Evolutionary conservation across 1,140 invertebrate species (phyloP).

Genomic region (Drosophila triauraria): DNA sequence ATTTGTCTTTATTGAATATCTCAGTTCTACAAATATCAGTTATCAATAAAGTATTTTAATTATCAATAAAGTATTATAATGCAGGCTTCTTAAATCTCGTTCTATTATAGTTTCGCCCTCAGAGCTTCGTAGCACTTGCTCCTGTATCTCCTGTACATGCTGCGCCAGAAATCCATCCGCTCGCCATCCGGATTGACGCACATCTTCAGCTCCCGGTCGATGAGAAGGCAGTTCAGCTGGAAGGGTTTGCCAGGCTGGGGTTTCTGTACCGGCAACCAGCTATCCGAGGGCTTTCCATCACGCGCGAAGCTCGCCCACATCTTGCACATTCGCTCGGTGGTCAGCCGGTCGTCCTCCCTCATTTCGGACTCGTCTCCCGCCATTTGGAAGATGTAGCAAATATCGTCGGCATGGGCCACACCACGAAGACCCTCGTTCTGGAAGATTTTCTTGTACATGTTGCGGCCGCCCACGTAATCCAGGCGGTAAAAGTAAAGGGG

Average conservation of each 20-base stretch:
- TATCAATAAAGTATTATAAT: not conserved
- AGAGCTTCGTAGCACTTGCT: conserved; percentile 39
- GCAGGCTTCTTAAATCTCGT: not conserved
- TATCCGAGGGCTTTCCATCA: conserved; percentile 78
- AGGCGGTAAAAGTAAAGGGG: conserved; percentile 86
- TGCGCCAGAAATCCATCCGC: conserved; percentile 84
- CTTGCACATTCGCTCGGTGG: conserved; percentile 86
- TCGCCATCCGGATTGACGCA: conserved; percentile 75
- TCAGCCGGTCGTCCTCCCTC: conserved; percentile 84
- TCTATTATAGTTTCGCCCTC: conserved; percentile 61
- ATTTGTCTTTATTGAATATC: not conserved
- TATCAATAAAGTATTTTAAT: not conserved
- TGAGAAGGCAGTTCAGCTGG: conserved; percentile 71
- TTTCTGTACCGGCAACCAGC: conserved; percentile 70
- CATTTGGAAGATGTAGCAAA: conserved; percentile 88
- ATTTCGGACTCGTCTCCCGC: conserved; percentile 85
- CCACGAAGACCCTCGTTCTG: conserved; percentile 85
- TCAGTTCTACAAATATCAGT: not conserved
- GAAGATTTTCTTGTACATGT: conserved; percentile 86
- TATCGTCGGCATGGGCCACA: conserved; percentile 87
- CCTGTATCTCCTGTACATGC: conserved; percentile 69
- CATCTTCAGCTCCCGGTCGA: conserved; percentile 70
- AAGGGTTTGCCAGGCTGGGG: conserved; percentile 30
- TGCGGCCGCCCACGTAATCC: conserved; percentile 86
- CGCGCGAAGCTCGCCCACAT: conserved; percentile 89